These are phyloP conservation scores for Platanista minor DNA, from an alignment of 2,113 vertebrate species.

Conservation along the genomic window DNA sequence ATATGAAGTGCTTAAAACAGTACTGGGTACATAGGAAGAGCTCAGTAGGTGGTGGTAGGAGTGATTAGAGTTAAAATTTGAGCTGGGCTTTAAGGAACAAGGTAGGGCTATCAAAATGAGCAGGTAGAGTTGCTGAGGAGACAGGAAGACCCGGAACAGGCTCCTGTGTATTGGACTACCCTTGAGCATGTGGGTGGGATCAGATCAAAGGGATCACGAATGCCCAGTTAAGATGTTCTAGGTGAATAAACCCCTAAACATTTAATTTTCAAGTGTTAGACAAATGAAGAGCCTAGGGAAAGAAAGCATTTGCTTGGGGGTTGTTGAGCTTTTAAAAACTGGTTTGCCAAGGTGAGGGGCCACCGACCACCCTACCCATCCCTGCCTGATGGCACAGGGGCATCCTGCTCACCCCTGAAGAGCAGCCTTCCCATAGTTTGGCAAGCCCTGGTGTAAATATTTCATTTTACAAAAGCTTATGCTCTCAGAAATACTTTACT, in stretches of 20 bases:
- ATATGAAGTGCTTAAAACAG: neutral
- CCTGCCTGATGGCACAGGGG: neutral
- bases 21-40: neutral
- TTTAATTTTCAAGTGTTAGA: neutral
- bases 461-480: neutral
- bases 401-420: neutral
- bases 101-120: neutral
- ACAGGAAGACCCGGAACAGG: neutral
- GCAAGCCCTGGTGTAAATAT: neutral
- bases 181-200: neutral
- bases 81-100: neutral
- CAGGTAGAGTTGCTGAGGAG: neutral
- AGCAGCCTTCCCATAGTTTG: neutral
- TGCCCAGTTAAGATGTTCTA: neutral
- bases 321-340: neutral
- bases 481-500: neutral
- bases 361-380: no score
- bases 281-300: neutral
- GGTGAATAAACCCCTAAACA: neutral
- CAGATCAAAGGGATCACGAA: neutral
- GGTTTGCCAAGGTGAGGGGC: neutral
- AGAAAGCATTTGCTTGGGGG: neutral
- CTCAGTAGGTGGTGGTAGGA: neutral
- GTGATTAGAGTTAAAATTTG: neutral
- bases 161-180: neutral